These are phyloP conservation scores for Heliothis virescens DNA, from an alignment of 1,140 invertebrate genomes.

Conservation along the genomic window DNA sequence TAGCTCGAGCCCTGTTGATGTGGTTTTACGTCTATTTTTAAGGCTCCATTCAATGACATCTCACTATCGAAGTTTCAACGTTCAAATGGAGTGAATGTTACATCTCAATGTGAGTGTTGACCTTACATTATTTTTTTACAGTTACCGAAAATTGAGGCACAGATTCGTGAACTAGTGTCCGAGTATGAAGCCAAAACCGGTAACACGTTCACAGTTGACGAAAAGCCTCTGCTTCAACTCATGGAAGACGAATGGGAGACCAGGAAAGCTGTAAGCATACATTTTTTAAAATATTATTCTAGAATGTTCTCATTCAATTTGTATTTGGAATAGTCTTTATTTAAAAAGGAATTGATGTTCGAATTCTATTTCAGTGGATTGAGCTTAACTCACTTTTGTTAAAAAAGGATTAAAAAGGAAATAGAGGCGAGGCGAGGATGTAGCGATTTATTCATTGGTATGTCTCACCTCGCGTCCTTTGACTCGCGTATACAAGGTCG, in stretches of 20 bases:
- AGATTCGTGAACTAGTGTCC: constrained; percentile 86
- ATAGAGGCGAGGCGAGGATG: background rate
- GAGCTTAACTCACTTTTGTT: constrained; percentile 1
- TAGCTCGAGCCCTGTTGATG: too few species aligned
- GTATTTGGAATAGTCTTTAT: background rate
- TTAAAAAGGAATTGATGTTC: background rate
- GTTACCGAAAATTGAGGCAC: constrained; percentile 89
- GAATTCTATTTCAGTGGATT: constrained; percentile 36
- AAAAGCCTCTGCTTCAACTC: constrained; percentile 86
- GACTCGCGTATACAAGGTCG: background rate
- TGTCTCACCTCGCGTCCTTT: constrained; percentile 7
- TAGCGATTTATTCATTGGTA: constrained; percentile 10
- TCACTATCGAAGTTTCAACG: too few species aligned
- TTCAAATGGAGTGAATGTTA: too few species aligned
- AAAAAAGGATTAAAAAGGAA: background rate
- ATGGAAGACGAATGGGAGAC: constrained; percentile 87
- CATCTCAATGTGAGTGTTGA: background rate
- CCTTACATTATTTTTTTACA: constrained; percentile 58
- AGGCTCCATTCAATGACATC: too few species aligned
- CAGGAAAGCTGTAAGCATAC: constrained; percentile 78
- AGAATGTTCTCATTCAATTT: background rate
- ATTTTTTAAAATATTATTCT: background rate
- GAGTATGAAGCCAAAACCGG: constrained; percentile 86
- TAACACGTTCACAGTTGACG: constrained; percentile 87
- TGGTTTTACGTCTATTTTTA: too few species aligned